A percentile compares a stretch with the other conserved stretches of the same genome.
phyloP scores from a whole-genome alignment of 2,888 invertebrate species.

The Seladonia tumulorum region DNA sequence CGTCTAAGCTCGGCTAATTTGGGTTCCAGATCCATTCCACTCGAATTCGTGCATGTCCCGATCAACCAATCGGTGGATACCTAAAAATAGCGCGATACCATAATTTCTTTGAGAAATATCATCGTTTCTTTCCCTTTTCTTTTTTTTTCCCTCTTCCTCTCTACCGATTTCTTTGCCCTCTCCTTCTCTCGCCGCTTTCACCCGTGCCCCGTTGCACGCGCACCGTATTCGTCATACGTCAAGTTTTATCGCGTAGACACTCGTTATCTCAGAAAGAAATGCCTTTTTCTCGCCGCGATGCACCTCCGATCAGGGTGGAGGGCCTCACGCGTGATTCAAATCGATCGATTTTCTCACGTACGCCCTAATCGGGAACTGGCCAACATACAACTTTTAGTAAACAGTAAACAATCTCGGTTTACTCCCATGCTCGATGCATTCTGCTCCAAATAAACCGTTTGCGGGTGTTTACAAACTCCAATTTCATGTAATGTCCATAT shows the following conservation, averaged over 20 bases:
- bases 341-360: constrained; percentile 36
- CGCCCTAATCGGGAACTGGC: background rate
- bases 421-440: background rate
- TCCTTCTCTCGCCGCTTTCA: constrained; percentile 31
- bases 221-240: constrained; percentile 39
- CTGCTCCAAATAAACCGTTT: background rate
- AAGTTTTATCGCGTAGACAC: constrained; percentile 35
- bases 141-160: background rate
- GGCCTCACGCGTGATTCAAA: constrained; percentile 26
- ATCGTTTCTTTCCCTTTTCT: constrained; percentile 28
- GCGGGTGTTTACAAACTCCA: background rate
- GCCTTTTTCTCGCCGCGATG: background rate
- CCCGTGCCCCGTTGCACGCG: constrained; percentile 17
- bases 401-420: constrained; percentile 8
- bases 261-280: constrained; percentile 20
- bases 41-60: constrained; percentile 53
- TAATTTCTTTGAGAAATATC: constrained; percentile 55
- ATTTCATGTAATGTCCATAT: background rate
- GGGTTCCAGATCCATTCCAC: constrained; percentile 62
- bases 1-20: constrained; percentile 52
- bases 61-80: constrained; percentile 50
- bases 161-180: background rate
- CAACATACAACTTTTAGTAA: background rate
- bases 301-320: background rate
- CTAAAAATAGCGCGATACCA: constrained; percentile 63